phyloP scores from a whole-genome alignment of 1,140 invertebrate species.

The Aphelinus certus region DNA sequence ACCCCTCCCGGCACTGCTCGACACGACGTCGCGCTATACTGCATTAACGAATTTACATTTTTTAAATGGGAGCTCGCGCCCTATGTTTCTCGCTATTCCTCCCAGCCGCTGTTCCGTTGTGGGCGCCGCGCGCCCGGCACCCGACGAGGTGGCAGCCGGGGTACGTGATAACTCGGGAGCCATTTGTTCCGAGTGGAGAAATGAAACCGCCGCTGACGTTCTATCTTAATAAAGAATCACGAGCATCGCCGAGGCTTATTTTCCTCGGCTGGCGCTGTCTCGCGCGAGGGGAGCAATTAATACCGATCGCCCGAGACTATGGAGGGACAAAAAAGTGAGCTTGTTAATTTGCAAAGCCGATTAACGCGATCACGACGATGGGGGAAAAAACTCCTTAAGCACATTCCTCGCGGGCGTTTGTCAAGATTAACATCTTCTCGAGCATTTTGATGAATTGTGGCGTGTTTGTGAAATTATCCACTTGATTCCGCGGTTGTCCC shows the following conservation, averaged over 20 bases:
- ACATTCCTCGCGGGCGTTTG: background rate
- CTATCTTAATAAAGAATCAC: slow-evolving; percentile 64
- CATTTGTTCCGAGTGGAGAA: slow-evolving; percentile 63
- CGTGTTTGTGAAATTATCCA: too few species aligned
- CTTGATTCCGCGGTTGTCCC: too few species aligned
- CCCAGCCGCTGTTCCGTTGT: background rate
- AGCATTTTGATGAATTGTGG: too few species aligned
- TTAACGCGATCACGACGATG: slow-evolving; percentile 1
- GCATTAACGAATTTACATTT: slow-evolving; percentile 68
- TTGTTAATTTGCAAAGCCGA: slow-evolving; percentile 35
- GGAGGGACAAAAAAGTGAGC: background rate
- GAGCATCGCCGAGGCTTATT: slow-evolving; percentile 45
- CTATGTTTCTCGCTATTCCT: slow-evolving; percentile 41
- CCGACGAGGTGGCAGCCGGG: background rate
- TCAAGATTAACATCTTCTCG: slow-evolving; percentile 14
- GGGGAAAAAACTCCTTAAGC: background rate
- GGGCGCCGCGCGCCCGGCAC: slow-evolving; percentile 1
- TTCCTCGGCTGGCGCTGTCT: background rate
- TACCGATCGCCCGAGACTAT: slow-evolving; percentile 43
- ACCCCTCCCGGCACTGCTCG: slow-evolving; percentile 24
- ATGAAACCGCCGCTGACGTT: slow-evolving; percentile 58
- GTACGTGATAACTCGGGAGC: slow-evolving; percentile 64
- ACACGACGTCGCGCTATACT: slow-evolving; percentile 41
- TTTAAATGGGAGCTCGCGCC: slow-evolving; percentile 63
- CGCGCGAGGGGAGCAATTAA: slow-evolving; percentile 47